Conservation (phyloP, 2,797 vertebrate genomes). For the Rhabdomys pumilio region DNA sequence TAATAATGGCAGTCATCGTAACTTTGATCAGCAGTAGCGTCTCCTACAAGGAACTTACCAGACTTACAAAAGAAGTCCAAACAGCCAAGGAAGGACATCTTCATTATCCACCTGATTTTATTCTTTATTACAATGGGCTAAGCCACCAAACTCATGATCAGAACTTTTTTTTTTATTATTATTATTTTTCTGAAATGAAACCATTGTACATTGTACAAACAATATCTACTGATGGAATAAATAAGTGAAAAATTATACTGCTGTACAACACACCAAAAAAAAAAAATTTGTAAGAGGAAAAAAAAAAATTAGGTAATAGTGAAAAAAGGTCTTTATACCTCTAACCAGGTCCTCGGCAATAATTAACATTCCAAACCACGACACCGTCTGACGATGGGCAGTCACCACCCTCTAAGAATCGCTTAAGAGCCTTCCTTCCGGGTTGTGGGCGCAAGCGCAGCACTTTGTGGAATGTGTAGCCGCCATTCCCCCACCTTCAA, state of each 20-base stretch:
- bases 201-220: conserved; percentile 99
- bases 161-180: conserved; percentile 86
- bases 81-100: background rate
- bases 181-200: conserved; percentile 97
- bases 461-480: conserved; percentile 91
- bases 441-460: conserved; percentile 87
- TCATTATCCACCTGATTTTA: background rate
- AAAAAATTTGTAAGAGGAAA: conserved; percentile 89
- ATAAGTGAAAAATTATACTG: conserved; percentile 97
- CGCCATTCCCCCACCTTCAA: conserved; percentile 85
- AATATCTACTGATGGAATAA: conserved; percentile 99
- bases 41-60: background rate
- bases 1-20: fast-evolving
- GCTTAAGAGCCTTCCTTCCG: conserved; percentile 85
- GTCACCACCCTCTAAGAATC: conserved; percentile 84
- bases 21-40: background rate
- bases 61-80: fast-evolving
- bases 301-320: conserved; percentile 82
- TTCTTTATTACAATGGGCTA: background rate
- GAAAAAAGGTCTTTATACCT: conserved; percentile 90
- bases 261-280: conserved; percentile 95
- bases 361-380: conserved; percentile 89
- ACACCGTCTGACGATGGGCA: conserved; percentile 85
- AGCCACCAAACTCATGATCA: conserved; percentile 77
- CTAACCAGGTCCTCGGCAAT: conserved; percentile 89